phyloP scores from a whole-genome alignment of 2,797 vertebrate genomes.

The Gallinago solitaria region DNA sequence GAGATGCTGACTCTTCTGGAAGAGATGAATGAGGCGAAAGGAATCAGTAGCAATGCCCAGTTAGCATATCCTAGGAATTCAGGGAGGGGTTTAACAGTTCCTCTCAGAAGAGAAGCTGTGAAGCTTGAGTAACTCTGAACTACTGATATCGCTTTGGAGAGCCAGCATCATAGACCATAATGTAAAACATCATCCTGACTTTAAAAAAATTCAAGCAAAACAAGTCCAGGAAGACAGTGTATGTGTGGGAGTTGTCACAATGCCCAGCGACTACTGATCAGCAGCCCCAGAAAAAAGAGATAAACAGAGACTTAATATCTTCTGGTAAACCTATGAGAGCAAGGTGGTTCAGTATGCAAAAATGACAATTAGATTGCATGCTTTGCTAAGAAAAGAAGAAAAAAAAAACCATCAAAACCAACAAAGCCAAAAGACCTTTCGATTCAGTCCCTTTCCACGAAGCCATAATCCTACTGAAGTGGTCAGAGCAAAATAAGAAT shows the following conservation, averaged over 20 bases:
- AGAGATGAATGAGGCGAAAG: background rate
- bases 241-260: background rate
- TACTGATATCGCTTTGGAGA: background rate
- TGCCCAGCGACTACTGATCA: background rate
- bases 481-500: background rate
- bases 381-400: background rate
- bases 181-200: background rate
- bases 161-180: background rate
- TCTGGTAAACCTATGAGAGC: background rate
- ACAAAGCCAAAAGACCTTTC: background rate
- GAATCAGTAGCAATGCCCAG: background rate
- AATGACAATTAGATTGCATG: background rate
- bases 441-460: background rate
- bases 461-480: background rate
- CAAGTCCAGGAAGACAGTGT: background rate
- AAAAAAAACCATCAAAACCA: background rate
- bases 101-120: background rate
- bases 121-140: background rate
- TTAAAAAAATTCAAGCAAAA: background rate
- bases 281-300: background rate
- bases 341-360: background rate
- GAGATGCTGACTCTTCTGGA: background rate
- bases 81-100: background rate
- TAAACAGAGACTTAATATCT: background rate
- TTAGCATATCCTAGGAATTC: background rate